These are phyloP conservation scores for Melinaea marsaeus DNA, from an alignment of 2,888 invertebrate species.

Conservation along the genomic window DNA sequence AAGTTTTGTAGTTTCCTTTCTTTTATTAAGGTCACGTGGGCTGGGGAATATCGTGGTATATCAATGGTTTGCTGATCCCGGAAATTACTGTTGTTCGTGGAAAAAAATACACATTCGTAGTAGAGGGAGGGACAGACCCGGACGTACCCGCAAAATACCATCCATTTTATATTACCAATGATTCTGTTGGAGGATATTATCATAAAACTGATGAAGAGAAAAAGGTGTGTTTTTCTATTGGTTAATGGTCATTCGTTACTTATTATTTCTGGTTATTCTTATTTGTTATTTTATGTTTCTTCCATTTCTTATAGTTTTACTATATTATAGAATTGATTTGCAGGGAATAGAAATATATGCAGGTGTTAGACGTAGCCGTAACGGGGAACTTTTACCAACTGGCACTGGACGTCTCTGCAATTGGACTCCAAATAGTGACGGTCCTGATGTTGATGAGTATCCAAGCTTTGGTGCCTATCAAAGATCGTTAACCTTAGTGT, in stretches of 20 bases:
- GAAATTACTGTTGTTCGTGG: slow-evolving; percentile 94
- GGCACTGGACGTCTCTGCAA: slow-evolving; percentile 91
- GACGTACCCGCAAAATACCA: slow-evolving; percentile 90
- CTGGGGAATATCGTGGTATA: slow-evolving; percentile 97
- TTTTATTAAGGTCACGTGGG: slow-evolving; percentile 87
- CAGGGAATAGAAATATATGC: slow-evolving; percentile 89
- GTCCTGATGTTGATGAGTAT: slow-evolving; percentile 87
- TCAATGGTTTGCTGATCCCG: slow-evolving; percentile 94
- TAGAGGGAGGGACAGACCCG: slow-evolving; percentile 90
- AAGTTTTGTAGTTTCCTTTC: too few species aligned
- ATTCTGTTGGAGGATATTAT: slow-evolving; percentile 92
- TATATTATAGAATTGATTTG: neutral
- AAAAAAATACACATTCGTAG: slow-evolving; percentile 90
- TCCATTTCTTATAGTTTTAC: too few species aligned
- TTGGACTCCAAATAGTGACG: slow-evolving; percentile 87
- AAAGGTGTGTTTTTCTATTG: slow-evolving; percentile 70
- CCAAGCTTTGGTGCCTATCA: slow-evolving; percentile 94
- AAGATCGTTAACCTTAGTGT: slow-evolving; percentile 87
- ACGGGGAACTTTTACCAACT: slow-evolving; percentile 83
- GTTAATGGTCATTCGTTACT: neutral
- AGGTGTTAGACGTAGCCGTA: slow-evolving; percentile 84
- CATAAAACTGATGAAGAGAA: slow-evolving; percentile 90
- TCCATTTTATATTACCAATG: slow-evolving; percentile 95
- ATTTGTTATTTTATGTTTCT: too few species aligned
- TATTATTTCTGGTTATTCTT: too few species aligned